Evolutionary conservation across 2,888 invertebrate species (phyloP).

Genomic region (Sarcophaga carnaria): DNA sequence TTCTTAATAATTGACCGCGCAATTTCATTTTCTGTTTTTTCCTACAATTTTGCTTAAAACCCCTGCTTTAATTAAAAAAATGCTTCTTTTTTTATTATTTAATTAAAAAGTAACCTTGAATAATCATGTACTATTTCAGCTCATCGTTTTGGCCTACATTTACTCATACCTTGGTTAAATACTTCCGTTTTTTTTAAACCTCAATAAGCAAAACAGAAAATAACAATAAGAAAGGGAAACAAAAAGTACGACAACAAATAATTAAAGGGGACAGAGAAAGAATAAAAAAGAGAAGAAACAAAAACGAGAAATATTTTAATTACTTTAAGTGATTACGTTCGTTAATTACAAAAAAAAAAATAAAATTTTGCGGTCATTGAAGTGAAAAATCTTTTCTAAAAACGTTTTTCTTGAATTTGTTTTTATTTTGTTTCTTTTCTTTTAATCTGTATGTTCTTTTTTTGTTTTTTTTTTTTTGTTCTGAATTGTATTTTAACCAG

Average conservation of each 20-base stretch:
- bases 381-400: conserved; percentile 62
- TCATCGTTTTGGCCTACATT: background rate
- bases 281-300: background rate
- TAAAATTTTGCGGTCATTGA: conserved; percentile 58
- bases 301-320: conserved; percentile 66
- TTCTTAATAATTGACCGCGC: background rate
- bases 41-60: too few species aligned
- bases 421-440: background rate
- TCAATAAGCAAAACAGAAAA: conserved; percentile 17
- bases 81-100: conserved; percentile 8
- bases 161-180: too few species aligned
- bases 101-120: conserved; percentile 60
- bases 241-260: background rate
- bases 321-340: conserved; percentile 71
- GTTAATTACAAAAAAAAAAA: conserved; percentile 69
- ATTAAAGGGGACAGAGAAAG: conserved; percentile 2
- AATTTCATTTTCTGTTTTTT: background rate
- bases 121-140: conserved; percentile 24
- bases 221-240: background rate
- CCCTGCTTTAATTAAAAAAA: background rate
- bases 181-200: background rate
- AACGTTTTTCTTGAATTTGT: conserved; percentile 1
- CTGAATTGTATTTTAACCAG: background rate
- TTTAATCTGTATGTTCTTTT: background rate
- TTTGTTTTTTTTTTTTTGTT: too few species aligned